Evolutionary conservation across 2,797 vertebrate genomes (phyloP), one percentile per base, ranked within the genome.

Genomic region (Scomberomorus guttatus): DNA sequence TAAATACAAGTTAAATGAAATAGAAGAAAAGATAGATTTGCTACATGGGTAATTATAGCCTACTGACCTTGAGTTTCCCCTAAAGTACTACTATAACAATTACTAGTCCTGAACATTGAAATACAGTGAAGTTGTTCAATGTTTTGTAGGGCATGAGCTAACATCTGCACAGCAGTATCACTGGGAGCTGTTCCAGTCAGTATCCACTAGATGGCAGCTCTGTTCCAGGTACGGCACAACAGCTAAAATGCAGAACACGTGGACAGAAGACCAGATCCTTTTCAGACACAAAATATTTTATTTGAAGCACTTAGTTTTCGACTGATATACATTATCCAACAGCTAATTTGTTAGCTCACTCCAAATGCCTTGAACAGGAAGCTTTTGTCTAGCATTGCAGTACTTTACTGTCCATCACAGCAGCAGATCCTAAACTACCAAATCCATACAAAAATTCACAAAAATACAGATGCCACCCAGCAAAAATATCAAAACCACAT

Each of bases 281-380:
- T 87, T 86, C 59, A 78, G 71, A 91, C 90, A 94, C 87, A 90
- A 83, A 83, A 87, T 75, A 80, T 90, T 96, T 96, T 95, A 96
- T 96, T 95, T 92, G 81, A 90, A 94, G 88, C 92, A 94, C 88
- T 93, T 94, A 76, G 63, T 91, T 93, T 88, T 76, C n/a, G 62
- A 90, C 82, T 75, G 64, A 83, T 86, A 87, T 72, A 94, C 92
- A 93, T 88, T 69, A 92, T 94, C 83, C 86, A 93, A 92, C 89
- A 92, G 89, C 87, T 93, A 77, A 58, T 91, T 87, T 83, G 67
- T 92, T 51, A 93, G 81, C 76, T 67, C 79, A 27, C 77, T 91
- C 60, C 72, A 82, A 82, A 89, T 68, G 67, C 57, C 81, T 77
- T 77, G 13, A 80, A 88, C 71, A 82, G 77, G 86, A 94, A 91